Base-by-base conservation (phyloP, 2,797 vertebrate species). In the Gymnothorax javanicus region DNA sequence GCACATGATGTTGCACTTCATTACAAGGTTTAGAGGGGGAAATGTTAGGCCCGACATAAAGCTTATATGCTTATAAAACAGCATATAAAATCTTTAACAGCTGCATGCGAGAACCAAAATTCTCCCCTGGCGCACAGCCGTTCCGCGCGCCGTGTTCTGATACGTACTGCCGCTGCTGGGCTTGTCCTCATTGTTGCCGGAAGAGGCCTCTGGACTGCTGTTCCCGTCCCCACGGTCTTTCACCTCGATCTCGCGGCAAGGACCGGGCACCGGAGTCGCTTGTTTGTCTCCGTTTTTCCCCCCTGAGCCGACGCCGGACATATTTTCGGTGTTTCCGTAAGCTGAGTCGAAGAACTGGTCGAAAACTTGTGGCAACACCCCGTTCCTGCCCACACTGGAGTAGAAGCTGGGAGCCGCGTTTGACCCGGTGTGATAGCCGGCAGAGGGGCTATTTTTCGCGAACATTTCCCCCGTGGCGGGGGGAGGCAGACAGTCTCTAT, bases 51-150 rank as follows among this genome's bases (percentile, higher is more conserved):
- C 97, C 97, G 97, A 98, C 96, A 98, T 99, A 99, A 99, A 99
- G 97, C 97, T 97, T 96, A 96, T 97, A 96, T 96, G 97, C 98
- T 98, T 99, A 99, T 99, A 99, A 99, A 99, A 99, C 97, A 97
- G 97, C 98, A 97, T 97, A 99, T 99, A 99, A 99, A 98, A 95
- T 91, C 96, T 96, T 99, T 99, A 99, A 99, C 96, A 97, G 97
- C 95, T 94, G 95, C 95, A 96, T 95, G 96, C 95, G 96, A 96
- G 94, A 94, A 96, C 95, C 95, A 95, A 95, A 96, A 96, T 95
- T 95, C 97, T 97, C 97, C 97, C 96, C 94, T 94, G 92, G 33
- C 33, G 33, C 33, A 43, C 33, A 43, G 33, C 33, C 95, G 96
- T 97, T 94, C 94, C 58, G 93, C 95, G 95, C 95, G 95, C 96